Conservation (phyloP, 1,140 invertebrate genomes). For the Samia ricini region DNA sequence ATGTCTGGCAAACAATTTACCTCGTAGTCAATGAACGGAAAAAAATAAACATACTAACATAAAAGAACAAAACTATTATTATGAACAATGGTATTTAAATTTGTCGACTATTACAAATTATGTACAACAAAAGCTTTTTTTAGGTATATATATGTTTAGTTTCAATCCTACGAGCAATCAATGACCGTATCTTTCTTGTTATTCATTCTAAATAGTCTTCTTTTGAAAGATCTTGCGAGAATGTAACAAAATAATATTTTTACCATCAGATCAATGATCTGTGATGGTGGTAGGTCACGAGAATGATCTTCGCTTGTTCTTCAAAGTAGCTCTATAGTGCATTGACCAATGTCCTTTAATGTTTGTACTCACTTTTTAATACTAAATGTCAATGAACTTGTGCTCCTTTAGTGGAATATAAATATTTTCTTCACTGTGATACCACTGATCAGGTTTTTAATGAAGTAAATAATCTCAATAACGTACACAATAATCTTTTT, state of each 20-base stretch:
- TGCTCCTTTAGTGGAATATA: not conserved
- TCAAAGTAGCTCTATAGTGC: constrained; percentile 1
- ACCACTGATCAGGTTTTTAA: not conserved
- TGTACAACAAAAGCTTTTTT: not conserved
- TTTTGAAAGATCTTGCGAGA: constrained; percentile 1
- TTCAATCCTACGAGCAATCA: not conserved
- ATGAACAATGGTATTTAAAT: no score
- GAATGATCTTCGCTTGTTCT: constrained; percentile 1
- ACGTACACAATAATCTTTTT: no score
- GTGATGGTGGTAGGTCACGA: not conserved
- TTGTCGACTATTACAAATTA: no score
- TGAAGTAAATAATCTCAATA: not conserved
- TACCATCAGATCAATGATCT: not conserved
- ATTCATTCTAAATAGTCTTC: not conserved
- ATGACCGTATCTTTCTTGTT: not conserved
- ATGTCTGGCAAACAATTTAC: no score
- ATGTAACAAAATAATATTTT: constrained; percentile 1
- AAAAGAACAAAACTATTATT: no score
- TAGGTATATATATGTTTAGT: not conserved
- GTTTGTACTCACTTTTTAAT: constrained; percentile 7
- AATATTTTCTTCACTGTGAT: not conserved
- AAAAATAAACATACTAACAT: no score
- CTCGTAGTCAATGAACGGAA: no score
- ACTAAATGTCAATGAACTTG: not conserved
- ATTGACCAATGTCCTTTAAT: constrained; percentile 6